These are phyloP conservation scores for rabbit (Oryctolagus cuniculus) DNA, from an alignment of 2,113 vertebrate genomes.

Conservation along the genomic window DNA sequence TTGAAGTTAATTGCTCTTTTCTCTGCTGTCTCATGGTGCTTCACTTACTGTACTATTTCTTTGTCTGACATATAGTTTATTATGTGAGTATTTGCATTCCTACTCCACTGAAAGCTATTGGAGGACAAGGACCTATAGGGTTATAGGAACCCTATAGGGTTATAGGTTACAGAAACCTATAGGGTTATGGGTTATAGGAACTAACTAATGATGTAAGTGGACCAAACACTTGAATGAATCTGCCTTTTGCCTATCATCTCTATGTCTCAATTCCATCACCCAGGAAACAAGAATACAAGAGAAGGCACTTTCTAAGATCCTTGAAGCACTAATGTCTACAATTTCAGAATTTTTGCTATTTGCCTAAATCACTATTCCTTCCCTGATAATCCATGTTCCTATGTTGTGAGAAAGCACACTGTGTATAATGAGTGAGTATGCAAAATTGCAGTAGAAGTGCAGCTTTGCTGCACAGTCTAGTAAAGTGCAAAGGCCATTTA, in stretches of 20 bases:
- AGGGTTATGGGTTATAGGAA: too few relatives aligned
- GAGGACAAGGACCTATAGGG: background rate
- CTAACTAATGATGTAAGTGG: background rate
- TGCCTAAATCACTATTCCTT: background rate
- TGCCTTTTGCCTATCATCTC: too few relatives aligned
- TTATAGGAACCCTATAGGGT: too few relatives aligned
- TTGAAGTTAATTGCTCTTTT: too few relatives aligned
- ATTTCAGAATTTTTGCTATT: background rate
- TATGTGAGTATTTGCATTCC: background rate
- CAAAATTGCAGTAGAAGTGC: background rate
- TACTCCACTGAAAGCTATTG: too few relatives aligned
- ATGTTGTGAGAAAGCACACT: background rate
- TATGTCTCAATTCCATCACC: background rate
- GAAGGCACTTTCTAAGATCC: background rate
- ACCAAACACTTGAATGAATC: fast-evolving
- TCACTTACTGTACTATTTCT: fast-evolving
- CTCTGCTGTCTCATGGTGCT: background rate
- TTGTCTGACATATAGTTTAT: background rate
- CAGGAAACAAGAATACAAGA: background rate
- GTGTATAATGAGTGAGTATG: fast-evolving
- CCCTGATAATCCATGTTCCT: background rate
- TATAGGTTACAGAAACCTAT: too few relatives aligned
- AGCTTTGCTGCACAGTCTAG: background rate
- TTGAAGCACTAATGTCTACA: too few relatives aligned
- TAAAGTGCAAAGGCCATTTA: background rate